A percentile compares a stretch with the other conserved stretches of the same genome.
phyloP scores from a whole-genome alignment of 2,113 vertebrate species.

The Channa maculata region DNA sequence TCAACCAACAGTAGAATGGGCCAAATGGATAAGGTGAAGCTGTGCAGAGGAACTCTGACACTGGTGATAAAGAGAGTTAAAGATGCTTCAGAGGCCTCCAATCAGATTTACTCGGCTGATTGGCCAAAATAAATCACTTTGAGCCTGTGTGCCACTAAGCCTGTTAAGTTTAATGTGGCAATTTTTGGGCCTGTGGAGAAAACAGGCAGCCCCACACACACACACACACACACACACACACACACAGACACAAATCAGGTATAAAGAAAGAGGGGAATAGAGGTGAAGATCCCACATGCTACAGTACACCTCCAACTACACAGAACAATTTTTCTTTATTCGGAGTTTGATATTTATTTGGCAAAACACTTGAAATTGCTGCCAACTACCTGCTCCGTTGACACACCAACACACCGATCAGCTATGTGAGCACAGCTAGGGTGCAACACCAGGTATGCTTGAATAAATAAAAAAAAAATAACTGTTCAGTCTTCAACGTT shows the following conservation, averaged over 20 bases:
- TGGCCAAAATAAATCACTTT: slow-evolving; percentile 65
- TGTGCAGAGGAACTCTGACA: slow-evolving; percentile 47
- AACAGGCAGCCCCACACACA: background rate
- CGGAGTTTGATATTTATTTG: background rate
- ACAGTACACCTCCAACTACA: background rate
- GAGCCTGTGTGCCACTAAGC: slow-evolving; percentile 42
- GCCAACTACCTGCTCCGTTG: background rate
- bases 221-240: slow-evolving; percentile 2
- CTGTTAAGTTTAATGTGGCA: slow-evolving; percentile 62
- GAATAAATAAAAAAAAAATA: background rate
- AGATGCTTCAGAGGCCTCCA: slow-evolving; percentile 57
- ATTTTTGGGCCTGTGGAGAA: slow-evolving; percentile 38
- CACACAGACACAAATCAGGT: slow-evolving; percentile 13
- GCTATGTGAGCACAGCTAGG: background rate
- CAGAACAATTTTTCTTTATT: background rate
- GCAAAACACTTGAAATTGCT: background rate
- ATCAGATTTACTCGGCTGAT: slow-evolving; percentile 64
- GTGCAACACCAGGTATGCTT: background rate
- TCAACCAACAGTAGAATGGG: slow-evolving; percentile 36
- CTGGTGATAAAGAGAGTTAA: slow-evolving; percentile 57
- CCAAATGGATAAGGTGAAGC: slow-evolving; percentile 46
- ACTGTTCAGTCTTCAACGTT: background rate
- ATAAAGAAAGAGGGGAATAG: background rate
- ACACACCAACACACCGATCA: background rate
- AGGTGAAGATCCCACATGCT: background rate